Evolutionary conservation across 2,113 vertebrate species (phyloP), one percentile per base, ranked within the genome.

Genomic region (Coregonus clupeaformis): DNA sequence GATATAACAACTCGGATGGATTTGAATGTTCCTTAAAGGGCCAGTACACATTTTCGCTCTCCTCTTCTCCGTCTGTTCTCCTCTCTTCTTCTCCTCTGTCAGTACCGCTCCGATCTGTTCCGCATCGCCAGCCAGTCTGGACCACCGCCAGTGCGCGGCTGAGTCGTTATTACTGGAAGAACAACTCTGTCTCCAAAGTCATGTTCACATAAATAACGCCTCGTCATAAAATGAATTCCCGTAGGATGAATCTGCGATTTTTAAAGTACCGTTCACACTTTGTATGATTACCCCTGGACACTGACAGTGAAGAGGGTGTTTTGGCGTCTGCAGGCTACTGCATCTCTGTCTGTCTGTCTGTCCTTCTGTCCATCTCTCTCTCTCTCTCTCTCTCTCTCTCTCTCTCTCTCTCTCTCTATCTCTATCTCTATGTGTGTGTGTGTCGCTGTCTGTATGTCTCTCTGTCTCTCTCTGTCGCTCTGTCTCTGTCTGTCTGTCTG

Each of bases 121-220:
- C 73, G 85, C 67, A 45, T n/a, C 22, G 67, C 12, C 16, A 18
- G 67, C 6, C 36, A 27, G 27, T 27, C 16, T 6, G 7, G 7
- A 16, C 66, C 32, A 42, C 9, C 5, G 16, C 18, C 67, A 18
- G 9, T 22, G 30, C 22, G 36, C 5, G 27, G 86, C 84, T 87
- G 87, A 89, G 82, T 82, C 84, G 71, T 78, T 79, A 70, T 86
- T 88, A 85, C 86, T 42, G 83, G 72, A 70, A 77, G 71, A 85
- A 66, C 45, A 49, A 42, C 36, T 42, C 30, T 47, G 47, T 69
- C 20, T 69, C 47, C 45, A 52, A 49, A 69, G 13, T 7, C 16
- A 71, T 25, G 25, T 71, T 57, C 6, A n/a, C 7, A 69, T 18
- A 52, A 52, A 52, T 52, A 18, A 18, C 18, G 25, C 2, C 16